Evolutionary conservation across 2,797 vertebrate genomes (phyloP), one percentile per base, ranked within the genome.

Genomic region (Borostomias antarcticus): DNA sequence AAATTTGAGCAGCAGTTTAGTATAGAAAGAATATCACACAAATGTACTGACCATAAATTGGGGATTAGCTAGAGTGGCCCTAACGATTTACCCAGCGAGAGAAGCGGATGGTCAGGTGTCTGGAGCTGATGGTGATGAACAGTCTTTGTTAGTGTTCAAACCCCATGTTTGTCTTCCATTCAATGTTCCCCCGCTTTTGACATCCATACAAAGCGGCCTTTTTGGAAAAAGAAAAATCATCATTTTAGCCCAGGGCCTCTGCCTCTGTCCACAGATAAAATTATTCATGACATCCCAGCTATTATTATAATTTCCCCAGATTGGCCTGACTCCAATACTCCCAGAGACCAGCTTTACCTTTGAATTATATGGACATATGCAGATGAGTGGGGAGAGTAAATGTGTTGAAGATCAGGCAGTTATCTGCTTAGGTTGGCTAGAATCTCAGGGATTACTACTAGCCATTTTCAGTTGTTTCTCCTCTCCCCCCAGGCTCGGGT

Each of bases 291-390:
- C 43, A 56, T 62, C 51, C 54, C 47, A 50, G 58, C 48, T 29
- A 51, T 66, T 62, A 56, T 68, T 64, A 66, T 70, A 53, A 58
- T 40, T 37, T 21, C 21, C 43, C 29, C 64, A 59, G 56, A 59
- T 66, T 59, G 59, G 56, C 54, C 59, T 59, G 64, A 65, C 68
- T 62, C 64, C 56, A 66, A 71, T 58, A 68, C 58, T 29, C 43
- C 3, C 58, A 47, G 28, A 3, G 28, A 48, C 6, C 21, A 47
- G 73, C 61, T 75, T 64, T 68, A 52, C 68, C 63, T 63, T 74
- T 21, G 64, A 58, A 59, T 70, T 58, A 68, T 80, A 64, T 78
- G 71, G 78, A 75, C 71, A 70, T 74, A 68, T 78, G 76, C 66
- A 78, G 56, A 66, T 58, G 64, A 58, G 43, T 26, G 40, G 54